phyloP scores from a whole-genome alignment of 2,888 invertebrate genomes.

The Plusia festucae region DNA sequence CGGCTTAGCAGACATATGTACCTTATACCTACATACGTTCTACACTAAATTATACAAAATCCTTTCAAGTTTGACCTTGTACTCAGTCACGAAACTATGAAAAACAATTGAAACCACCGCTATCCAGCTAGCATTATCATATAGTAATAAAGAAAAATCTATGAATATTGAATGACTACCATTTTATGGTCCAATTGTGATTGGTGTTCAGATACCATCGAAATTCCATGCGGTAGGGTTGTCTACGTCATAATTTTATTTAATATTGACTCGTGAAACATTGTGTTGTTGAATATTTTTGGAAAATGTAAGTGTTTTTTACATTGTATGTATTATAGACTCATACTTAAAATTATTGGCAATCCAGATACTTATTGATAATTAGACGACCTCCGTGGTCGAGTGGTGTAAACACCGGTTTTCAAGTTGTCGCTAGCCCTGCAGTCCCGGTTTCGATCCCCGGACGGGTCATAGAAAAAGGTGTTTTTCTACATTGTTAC shows the following conservation, averaged over 20 bases:
- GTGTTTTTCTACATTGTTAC: too few relatives aligned
- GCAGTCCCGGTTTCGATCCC: too few relatives aligned
- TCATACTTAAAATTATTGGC: background rate
- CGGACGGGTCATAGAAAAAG: too few relatives aligned
- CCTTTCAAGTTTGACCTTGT: background rate
- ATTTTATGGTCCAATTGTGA: constrained; percentile 30
- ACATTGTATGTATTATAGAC: background rate
- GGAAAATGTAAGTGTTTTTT: background rate
- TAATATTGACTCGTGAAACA: background rate
- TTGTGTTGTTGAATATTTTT: background rate
- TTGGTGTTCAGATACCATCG: constrained; percentile 17
- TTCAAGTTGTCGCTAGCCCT: too few relatives aligned
- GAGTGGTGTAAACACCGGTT: too few relatives aligned
- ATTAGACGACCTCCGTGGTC: too few relatives aligned
- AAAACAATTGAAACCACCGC: background rate
- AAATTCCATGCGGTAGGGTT: background rate
- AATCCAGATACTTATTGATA: too few relatives aligned
- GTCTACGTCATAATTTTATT: background rate
- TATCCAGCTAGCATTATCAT: constrained; percentile 15
- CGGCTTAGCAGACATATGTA: background rate
- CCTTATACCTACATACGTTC: background rate
- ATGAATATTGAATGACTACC: constrained; percentile 43
- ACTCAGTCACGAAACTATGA: constrained; percentile 1
- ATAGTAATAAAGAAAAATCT: constrained; percentile 15
- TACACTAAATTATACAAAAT: background rate